These are phyloP conservation scores for Galeopterus variegatus DNA, from an alignment of 2,113 vertebrate species.

Conservation along the genomic window DNA sequence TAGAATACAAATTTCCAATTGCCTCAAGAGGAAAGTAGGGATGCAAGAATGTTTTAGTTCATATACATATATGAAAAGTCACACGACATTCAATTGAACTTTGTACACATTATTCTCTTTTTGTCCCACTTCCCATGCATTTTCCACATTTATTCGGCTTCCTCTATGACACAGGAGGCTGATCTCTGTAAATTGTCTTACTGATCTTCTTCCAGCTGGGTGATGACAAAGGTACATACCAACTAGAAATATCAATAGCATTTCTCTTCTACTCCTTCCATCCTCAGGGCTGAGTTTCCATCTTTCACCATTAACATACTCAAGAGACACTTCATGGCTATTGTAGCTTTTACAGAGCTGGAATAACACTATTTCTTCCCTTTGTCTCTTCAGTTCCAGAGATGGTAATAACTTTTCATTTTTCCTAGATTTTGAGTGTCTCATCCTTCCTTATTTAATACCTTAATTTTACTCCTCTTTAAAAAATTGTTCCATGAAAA, in stretches of 20 bases:
- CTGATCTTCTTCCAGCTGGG: neutral
- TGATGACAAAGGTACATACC: neutral
- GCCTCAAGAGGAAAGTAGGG: neutral
- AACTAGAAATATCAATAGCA: neutral
- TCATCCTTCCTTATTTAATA: neutral
- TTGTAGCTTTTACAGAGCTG: neutral
- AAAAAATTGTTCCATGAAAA: neutral
- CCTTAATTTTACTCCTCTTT: neutral
- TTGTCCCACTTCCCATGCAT: neutral
- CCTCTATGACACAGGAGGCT: neutral
- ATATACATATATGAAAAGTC: neutral
- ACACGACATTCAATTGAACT: neutral
- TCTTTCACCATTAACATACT: neutral
- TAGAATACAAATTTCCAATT: neutral
- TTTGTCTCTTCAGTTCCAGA: neutral
- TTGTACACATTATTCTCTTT: neutral
- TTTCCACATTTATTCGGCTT: neutral
- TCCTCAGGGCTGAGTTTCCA: neutral
- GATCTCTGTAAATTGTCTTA: conserved; percentile 20
- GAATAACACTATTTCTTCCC: neutral
- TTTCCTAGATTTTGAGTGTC: neutral
- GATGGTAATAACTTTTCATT: neutral
- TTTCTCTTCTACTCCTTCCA: neutral
- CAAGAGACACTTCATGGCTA: neutral
- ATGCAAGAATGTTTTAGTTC: neutral